These are phyloP conservation scores for Dinocampus coccinellae DNA, from an alignment of 2,888 invertebrate species.

Conservation along the genomic window DNA sequence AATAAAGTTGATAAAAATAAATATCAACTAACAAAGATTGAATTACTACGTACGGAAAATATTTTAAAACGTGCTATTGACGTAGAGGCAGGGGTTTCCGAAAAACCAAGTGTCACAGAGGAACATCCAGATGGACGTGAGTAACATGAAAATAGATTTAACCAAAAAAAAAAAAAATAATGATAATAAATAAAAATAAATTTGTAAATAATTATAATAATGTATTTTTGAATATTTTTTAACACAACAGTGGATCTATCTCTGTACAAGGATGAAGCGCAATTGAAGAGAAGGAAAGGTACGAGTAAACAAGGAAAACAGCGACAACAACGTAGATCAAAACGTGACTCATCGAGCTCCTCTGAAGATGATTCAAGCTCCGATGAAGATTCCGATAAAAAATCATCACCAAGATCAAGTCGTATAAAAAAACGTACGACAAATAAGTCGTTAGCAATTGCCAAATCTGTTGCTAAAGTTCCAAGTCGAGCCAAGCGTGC, in stretches of 20 bases:
- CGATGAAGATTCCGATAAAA: conserved; percentile 47
- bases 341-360: conserved; percentile 52
- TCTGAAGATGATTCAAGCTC: conserved; percentile 54
- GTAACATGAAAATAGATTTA: conserved; percentile 62
- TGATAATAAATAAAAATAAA: background rate
- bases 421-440: conserved; percentile 50
- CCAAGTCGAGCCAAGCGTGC: conserved; percentile 65
- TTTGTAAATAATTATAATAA: too few species aligned
- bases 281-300: conserved; percentile 76
- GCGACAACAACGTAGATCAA: conserved; percentile 58
- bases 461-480: conserved; percentile 62
- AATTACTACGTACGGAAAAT: conserved; percentile 83
- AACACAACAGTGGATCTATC: conserved; percentile 84
- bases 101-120: conserved; percentile 77
- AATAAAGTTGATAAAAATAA: conserved; percentile 80
- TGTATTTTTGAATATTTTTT: conserved; percentile 35
- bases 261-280: conserved; percentile 86
- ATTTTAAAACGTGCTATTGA: conserved; percentile 87
- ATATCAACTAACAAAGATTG: conserved; percentile 79
- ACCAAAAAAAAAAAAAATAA: conserved; percentile 4
- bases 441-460: conserved; percentile 59
- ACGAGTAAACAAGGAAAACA: conserved; percentile 66
- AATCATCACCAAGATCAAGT: conserved; percentile 51
- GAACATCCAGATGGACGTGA: conserved; percentile 89
- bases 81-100: conserved; percentile 81